Evolutionary conservation across 2,113 vertebrate species (phyloP).

Genomic region (Regulus satrapa): DNA sequence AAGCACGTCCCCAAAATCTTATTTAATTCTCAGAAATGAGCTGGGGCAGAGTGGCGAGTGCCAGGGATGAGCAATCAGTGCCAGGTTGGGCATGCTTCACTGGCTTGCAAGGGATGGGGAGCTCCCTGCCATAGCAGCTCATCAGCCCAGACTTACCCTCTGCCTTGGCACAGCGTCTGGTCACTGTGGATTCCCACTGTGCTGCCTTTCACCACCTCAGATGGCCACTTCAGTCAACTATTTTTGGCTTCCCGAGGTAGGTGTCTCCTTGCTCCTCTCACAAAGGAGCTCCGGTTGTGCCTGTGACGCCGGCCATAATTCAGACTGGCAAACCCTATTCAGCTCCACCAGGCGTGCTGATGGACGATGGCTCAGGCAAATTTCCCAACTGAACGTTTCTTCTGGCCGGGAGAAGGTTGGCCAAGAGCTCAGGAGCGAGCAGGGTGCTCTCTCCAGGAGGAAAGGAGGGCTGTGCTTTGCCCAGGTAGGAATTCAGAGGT

Average conservation of each 20-base stretch:
- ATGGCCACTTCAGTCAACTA: not conserved
- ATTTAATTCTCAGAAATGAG: not conserved
- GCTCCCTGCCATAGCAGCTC: not conserved
- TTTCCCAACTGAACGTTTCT: not conserved
- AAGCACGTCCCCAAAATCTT: not conserved
- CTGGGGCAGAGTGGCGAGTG: not conserved
- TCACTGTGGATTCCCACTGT: not conserved
- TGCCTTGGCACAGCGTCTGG: not conserved
- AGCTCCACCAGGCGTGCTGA: not conserved
- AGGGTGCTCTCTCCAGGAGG: not conserved
- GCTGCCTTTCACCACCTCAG: not conserved
- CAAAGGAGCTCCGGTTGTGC: not conserved
- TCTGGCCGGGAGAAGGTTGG: not conserved
- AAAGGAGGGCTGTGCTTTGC: not conserved
- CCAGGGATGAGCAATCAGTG: constrained; percentile 29
- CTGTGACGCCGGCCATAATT: not conserved
- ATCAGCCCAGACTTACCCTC: not conserved
- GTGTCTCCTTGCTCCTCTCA: not conserved
- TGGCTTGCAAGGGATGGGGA: not conserved
- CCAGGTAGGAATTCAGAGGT: not conserved
- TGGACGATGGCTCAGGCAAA: not conserved
- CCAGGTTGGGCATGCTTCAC: not conserved
- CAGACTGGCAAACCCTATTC: not conserved
- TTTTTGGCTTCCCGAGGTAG: not conserved
- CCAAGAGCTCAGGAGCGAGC: not conserved